A percentile compares a stretch with the other conserved stretches of the same genome.
Evolutionary conservation across 2,797 vertebrate species (phyloP).

Genomic region (Brachyalestes nurse): DNA sequence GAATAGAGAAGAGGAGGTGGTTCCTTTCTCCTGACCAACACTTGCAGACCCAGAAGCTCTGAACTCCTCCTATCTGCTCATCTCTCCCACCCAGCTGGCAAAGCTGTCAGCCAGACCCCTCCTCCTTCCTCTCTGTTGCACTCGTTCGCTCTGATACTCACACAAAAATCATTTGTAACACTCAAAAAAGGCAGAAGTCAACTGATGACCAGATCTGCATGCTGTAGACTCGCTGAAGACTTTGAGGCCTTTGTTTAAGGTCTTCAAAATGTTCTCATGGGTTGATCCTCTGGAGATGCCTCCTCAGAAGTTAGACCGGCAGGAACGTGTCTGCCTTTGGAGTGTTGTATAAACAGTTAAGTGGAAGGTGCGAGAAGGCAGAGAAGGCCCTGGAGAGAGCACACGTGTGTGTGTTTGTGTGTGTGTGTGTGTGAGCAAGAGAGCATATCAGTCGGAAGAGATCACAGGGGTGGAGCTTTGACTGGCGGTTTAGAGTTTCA

Average conservation of each 20-base stretch:
- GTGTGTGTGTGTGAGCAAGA: neutral
- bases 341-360: neutral
- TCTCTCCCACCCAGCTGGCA: conserved; percentile 18
- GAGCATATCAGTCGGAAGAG: neutral
- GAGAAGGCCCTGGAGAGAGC: neutral
- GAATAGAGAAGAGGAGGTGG: conserved; percentile 6
- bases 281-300: no score
- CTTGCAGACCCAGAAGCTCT: neutral
- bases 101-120: neutral
- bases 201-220: no score
- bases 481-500: conserved; percentile 24
- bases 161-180: neutral
- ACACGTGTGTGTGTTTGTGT: no score
- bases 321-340: neutral
- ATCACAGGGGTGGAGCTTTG: conserved; percentile 22
- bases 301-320: neutral
- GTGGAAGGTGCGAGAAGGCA: neutral
- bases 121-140: neutral
- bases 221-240: no score
- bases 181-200: no score
- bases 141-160: neutral
- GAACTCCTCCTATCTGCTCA: conserved; percentile 33
- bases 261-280: neutral
- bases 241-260: no score
- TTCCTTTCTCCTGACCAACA: conserved; percentile 17